Base-by-base conservation (phyloP, 2,113 vertebrate genomes). In the Triplophysa tibetana region DNA sequence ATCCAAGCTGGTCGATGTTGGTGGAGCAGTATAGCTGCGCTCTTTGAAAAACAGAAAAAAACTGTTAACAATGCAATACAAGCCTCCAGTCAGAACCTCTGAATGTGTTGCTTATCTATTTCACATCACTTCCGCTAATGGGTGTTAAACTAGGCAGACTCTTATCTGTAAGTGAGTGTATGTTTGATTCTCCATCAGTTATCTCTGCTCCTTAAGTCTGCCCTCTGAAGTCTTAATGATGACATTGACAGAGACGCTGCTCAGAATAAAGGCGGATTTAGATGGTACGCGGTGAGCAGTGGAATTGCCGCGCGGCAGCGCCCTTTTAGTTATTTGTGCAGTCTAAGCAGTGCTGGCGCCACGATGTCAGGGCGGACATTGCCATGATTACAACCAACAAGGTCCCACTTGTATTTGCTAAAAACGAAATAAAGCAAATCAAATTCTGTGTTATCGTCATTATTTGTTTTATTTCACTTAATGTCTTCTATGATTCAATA, bases 151-250 rank as follows among this genome's bases (percentile, higher is more conserved):
- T 66, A 70, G 19, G 38, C 70, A 43, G 60, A 82, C 69, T 43
- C 77, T 75, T 84, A 52, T 75, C 78, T 72, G 78, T 56, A 9
- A 70, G 80, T 75, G 79, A 81, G 70, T 68, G 64, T 67, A 70
- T 50, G 43, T 81, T 78, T 85, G 81, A 81, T 79, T 73, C 67
- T 33, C 54, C 54, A 41, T 80, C 77, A 83, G 26, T 79, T 79
- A 58, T 79, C 79, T 77, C 12, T 78, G 29, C 77, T 74, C 63
- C 61, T 76, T 52, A 70, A 24, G 43, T 83, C 78, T 74, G 72
- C 64, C 77, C 66, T 80, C 73, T 81, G 48, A 78, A 65, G 69
- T 84, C 81, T 83, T 81, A 82, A 84, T 82, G 81, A 80, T 75
- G 67, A 75, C 66, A 26, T 64, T 82, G 76, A 45, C 19, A 75